Evolutionary conservation across 2,888 invertebrate genomes (phyloP).

Genomic region (Tyria jacobaeae): DNA sequence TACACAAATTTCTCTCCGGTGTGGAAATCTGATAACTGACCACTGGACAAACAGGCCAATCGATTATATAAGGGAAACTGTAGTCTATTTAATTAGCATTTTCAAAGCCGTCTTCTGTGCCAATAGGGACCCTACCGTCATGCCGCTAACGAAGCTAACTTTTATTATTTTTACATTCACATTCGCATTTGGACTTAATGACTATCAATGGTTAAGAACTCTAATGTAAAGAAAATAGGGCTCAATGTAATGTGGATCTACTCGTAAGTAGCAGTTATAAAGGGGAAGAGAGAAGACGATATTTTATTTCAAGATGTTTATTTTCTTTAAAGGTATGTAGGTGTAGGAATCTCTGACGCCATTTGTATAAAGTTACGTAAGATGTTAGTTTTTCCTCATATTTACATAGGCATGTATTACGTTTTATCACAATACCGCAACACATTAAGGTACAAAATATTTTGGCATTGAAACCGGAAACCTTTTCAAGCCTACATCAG

Average conservation of each 20-base stretch:
- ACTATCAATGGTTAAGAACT: slow-evolving; percentile 23
- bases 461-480: not conserved
- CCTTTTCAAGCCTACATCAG: slow-evolving; percentile 6
- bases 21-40: no score
- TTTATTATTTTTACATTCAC: slow-evolving; percentile 46
- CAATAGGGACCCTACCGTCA: slow-evolving; percentile 45
- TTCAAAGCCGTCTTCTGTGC: slow-evolving; percentile 41
- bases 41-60: no score
- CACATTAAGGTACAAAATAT: slow-evolving; percentile 3
- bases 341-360: not conserved
- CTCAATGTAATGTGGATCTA: slow-evolving; percentile 2
- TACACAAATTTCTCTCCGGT: no score
- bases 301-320: no score
- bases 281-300: no score
- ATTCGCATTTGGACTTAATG: slow-evolving; percentile 25
- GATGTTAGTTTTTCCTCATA: not conserved
- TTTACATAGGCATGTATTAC: not conserved
- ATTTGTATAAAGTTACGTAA: not conserved
- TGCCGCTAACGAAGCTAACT: slow-evolving; percentile 46
- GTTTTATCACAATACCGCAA: not conserved
- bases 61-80: slow-evolving; percentile 37
- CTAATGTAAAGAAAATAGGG: slow-evolving; percentile 13
- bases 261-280: slow-evolving; percentile 35
- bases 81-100: slow-evolving; percentile 44
- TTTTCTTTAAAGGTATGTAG: no score